Evolutionary conservation across 2,888 invertebrate species (phyloP).

Genomic region (Pachliopta kotzebuea): DNA sequence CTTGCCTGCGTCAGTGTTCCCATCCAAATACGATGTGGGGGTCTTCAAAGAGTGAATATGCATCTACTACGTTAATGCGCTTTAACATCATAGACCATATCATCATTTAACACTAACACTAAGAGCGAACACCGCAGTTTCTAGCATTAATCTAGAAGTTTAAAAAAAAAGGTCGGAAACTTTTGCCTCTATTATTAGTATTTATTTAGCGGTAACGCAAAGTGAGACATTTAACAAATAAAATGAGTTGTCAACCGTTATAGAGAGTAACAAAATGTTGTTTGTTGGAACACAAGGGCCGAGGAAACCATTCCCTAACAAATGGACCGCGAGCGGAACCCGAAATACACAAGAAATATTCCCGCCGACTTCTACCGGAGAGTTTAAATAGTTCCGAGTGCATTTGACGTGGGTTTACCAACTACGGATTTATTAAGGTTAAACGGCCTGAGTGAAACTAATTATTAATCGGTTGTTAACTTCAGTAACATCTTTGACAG

Average conservation of each 20-base stretch:
- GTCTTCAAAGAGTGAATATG: no score
- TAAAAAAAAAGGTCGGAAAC: no score
- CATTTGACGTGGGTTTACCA: conserved; percentile 27
- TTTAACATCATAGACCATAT: no score
- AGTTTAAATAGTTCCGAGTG: conserved; percentile 26
- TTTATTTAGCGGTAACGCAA: no score
- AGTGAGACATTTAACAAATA: not conserved
- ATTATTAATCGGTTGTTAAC: conserved; percentile 9
- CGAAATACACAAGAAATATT: conserved; percentile 24
- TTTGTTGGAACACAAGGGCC: conserved; percentile 6
- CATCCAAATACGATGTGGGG: no score
- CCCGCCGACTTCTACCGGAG: conserved; percentile 15
- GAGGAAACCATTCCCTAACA: conserved; percentile 12
- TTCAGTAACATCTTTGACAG: not conserved
- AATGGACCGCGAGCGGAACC: conserved; percentile 20
- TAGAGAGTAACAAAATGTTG: conserved; percentile 6
- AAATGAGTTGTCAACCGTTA: not conserved
- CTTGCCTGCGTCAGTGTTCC: no score
- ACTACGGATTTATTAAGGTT: conserved; percentile 25
- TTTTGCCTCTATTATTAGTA: no score
- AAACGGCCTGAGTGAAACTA: conserved; percentile 19
- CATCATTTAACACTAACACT: no score
- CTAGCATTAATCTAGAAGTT: no score
- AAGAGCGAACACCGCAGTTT: no score
- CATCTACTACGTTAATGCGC: no score